phyloP scores from a whole-genome alignment of 2,888 invertebrate genomes.

The Belgica antarctica region DNA sequence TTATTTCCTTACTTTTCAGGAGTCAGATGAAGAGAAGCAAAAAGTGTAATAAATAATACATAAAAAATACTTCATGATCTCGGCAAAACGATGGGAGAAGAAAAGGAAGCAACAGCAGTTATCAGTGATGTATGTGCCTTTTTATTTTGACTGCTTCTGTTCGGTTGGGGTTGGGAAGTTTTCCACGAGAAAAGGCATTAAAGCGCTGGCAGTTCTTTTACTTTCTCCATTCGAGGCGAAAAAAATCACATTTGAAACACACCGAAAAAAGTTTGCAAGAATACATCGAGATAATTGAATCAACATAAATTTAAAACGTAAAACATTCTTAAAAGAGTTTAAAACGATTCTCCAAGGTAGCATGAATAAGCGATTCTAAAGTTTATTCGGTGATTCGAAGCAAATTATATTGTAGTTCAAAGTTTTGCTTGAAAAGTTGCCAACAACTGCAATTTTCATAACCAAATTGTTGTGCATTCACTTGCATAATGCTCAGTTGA shows the following conservation, averaged over 20 bases:
- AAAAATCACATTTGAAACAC: neutral
- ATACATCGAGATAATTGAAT: conserved; percentile 25
- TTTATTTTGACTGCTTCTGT: neutral
- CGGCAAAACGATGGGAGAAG: neutral
- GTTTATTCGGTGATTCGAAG: neutral
- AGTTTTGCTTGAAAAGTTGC: too few relatives aligned
- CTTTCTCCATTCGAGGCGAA: too few relatives aligned
- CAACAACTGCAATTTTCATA: too few relatives aligned
- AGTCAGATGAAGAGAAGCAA: neutral
- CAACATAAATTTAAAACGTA: conserved; percentile 9
- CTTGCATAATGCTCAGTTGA: too few relatives aligned
- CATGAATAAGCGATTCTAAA: too few relatives aligned
- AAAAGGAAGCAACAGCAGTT: conserved; percentile 27
- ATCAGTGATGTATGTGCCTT: conserved; percentile 17
- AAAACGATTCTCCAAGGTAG: too few relatives aligned
- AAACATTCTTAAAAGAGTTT: neutral
- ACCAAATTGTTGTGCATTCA: too few relatives aligned
- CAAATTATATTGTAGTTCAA: neutral
- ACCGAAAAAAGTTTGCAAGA: neutral
- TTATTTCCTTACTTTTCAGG: neutral
- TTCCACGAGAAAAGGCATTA: neutral
- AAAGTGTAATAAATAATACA: neutral
- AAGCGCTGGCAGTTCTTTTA: too few relatives aligned
- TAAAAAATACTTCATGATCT: conserved; percentile 25
- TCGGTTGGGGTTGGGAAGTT: neutral